phyloP scores from a whole-genome alignment of 2,888 invertebrate genomes.

The Drosophila falleni region DNA sequence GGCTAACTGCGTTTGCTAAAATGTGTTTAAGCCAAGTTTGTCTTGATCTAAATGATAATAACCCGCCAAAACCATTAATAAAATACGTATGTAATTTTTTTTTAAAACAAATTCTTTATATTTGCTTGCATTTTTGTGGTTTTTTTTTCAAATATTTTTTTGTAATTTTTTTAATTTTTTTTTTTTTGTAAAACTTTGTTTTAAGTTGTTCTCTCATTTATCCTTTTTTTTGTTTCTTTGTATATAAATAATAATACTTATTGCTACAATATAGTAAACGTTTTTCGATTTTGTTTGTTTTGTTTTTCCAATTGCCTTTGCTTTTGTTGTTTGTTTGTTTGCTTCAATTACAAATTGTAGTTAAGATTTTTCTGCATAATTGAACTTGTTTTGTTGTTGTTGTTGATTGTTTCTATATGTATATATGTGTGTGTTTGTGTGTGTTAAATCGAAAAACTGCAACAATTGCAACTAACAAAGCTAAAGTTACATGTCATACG shows the following conservation, averaged over 20 bases:
- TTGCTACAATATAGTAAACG: constrained; percentile 80
- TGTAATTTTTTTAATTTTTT: constrained; percentile 56
- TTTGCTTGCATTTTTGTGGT: constrained; percentile 69
- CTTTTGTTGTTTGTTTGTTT: constrained; percentile 29
- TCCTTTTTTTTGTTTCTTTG: constrained; percentile 63
- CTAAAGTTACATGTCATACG: constrained; percentile 70
- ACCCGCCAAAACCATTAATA: neutral
- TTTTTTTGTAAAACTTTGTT: constrained; percentile 83
- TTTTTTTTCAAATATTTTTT: constrained; percentile 63
- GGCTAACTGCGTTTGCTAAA: too few species aligned
- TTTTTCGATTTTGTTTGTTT: constrained; percentile 66
- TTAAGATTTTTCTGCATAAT: constrained; percentile 53
- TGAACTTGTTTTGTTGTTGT: constrained; percentile 48
- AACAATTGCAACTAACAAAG: constrained; percentile 80
- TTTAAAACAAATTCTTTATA: constrained; percentile 80
- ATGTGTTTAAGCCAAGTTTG: too few species aligned
- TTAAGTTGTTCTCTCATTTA: constrained; percentile 77
- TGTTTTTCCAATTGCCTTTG: constrained; percentile 29
- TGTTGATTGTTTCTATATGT: constrained; percentile 18
- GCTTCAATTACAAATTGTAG: constrained; percentile 31
- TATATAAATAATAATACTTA: constrained; percentile 85
- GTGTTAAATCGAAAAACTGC: constrained; percentile 72
- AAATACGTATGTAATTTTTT: constrained; percentile 60
- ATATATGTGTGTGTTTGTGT: constrained; percentile 13
- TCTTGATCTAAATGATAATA: too few species aligned